Evolutionary conservation across 2,113 vertebrate species (phyloP).

Genomic region (Phoenicopterus ruber): DNA sequence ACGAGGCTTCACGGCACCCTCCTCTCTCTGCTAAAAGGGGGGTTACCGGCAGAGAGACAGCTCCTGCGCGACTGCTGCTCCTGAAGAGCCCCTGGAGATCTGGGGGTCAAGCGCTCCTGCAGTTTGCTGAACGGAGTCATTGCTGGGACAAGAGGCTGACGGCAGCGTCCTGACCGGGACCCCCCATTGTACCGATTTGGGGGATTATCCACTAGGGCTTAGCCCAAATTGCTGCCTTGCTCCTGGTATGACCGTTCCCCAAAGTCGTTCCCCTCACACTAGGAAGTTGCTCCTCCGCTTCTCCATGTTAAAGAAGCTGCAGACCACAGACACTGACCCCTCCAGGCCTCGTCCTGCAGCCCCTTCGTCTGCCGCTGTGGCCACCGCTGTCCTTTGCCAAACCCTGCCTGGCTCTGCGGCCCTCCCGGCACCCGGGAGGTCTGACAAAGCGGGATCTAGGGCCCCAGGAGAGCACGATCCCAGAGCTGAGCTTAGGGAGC

Average conservation of each 20-base stretch:
- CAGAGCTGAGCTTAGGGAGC: rapidly evolving
- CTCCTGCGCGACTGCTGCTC: not conserved
- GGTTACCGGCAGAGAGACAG: not conserved
- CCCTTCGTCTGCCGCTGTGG: rapidly evolving
- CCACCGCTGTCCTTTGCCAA: rapidly evolving
- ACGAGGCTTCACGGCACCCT: not conserved
- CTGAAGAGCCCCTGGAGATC: not conserved
- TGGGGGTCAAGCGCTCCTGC: not conserved
- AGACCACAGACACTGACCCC: rapidly evolving
- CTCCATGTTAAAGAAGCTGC: not conserved
- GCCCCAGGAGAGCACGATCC: not conserved
- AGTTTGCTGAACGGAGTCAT: too few relatives aligned
- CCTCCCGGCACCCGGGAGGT: not conserved
- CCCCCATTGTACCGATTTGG: rapidly evolving
- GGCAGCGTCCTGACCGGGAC: not conserved
- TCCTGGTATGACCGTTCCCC: not conserved
- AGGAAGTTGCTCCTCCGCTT: not conserved
- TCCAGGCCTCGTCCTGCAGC: not conserved
- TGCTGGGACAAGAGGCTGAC: not conserved
- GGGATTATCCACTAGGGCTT: not conserved
- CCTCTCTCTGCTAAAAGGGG: not conserved
- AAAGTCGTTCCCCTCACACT: rapidly evolving
- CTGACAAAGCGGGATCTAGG: not conserved
- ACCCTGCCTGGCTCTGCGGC: not conserved
- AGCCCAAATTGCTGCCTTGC: not conserved